These are phyloP conservation scores for Holothuria leucospilota DNA, from an alignment of 53 echinoderm and acorn worm species.

Conservation along the genomic window DNA sequence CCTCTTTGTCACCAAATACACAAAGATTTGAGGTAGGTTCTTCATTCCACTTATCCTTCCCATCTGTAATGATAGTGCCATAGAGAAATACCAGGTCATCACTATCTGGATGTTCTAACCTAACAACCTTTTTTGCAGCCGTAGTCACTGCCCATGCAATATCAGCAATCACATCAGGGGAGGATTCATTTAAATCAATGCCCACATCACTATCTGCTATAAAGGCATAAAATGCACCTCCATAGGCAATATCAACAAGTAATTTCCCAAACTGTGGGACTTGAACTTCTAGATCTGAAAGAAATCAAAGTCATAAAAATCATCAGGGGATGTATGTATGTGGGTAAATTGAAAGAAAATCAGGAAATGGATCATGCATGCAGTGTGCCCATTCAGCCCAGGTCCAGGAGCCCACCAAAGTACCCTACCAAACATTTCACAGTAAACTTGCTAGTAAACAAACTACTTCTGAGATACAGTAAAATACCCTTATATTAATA, in stretches of 20 bases:
- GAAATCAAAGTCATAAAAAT: neutral
- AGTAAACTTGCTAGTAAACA: no score
- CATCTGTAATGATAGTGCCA: slow-evolving; percentile 90
- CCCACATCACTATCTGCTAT: slow-evolving; percentile 70
- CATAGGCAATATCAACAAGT: slow-evolving; percentile 87
- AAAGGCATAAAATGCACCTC: slow-evolving; percentile 94
- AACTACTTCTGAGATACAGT: no score
- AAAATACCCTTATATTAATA: no score
- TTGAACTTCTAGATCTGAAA: slow-evolving; percentile 69
- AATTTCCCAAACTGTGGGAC: slow-evolving; percentile 73
- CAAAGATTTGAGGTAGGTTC: slow-evolving; percentile 75
- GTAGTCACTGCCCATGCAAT: slow-evolving; percentile 73
- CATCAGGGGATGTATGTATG: no score
- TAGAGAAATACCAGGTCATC: slow-evolving; percentile 83
- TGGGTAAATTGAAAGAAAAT: no score
- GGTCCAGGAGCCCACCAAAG: no score
- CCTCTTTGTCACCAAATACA: slow-evolving; percentile 88
- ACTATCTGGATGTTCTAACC: slow-evolving; percentile 77
- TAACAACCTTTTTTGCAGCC: slow-evolving; percentile 67
- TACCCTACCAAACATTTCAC: no score
- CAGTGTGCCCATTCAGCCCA: no score
- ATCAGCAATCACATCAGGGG: slow-evolving; percentile 44
- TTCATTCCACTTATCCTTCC: slow-evolving; percentile 69
- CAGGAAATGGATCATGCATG: no score
- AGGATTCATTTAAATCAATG: slow-evolving; percentile 69